A percentile compares a stretch with the other conserved stretches of the same genome.
phyloP scores from a whole-genome alignment of 2,797 vertebrate genomes.

The Psittacula echo region DNA sequence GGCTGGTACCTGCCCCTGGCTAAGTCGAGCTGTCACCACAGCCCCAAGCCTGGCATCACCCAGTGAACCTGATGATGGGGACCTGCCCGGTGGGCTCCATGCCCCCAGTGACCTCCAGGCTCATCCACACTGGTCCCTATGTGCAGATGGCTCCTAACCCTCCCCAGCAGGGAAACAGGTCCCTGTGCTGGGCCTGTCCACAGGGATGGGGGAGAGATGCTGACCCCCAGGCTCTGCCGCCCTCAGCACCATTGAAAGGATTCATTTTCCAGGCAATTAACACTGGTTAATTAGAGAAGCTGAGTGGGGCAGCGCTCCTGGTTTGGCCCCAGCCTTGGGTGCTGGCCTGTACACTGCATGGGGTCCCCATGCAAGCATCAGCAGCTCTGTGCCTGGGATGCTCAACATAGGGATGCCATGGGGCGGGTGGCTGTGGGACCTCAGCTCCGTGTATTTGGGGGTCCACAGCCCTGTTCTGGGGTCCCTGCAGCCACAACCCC shows the following conservation, averaged over 20 bases:
- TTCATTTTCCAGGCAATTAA: constrained; percentile 74
- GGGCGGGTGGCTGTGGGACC: background rate
- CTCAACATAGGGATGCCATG: accelerated
- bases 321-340: background rate
- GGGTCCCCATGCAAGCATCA: background rate
- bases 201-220: background rate
- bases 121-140: background rate
- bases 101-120: background rate
- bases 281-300: constrained; percentile 71
- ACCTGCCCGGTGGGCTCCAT: background rate
- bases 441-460: accelerated
- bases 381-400: background rate
- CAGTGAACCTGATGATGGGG: accelerated
- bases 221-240: background rate
- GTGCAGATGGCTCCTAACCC: accelerated
- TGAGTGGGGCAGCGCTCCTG: constrained; percentile 22
- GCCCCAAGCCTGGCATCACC: background rate
- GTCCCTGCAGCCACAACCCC: accelerated
- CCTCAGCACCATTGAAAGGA: constrained; percentile 58
- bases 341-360: background rate
- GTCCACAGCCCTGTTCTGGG: background rate
- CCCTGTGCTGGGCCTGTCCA: background rate
- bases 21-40: background rate
- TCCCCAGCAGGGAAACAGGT: accelerated
- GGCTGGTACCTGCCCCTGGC: background rate